Evolutionary conservation across 2,113 vertebrate species (phyloP).

Genomic region (Toxostoma redivivum): DNA sequence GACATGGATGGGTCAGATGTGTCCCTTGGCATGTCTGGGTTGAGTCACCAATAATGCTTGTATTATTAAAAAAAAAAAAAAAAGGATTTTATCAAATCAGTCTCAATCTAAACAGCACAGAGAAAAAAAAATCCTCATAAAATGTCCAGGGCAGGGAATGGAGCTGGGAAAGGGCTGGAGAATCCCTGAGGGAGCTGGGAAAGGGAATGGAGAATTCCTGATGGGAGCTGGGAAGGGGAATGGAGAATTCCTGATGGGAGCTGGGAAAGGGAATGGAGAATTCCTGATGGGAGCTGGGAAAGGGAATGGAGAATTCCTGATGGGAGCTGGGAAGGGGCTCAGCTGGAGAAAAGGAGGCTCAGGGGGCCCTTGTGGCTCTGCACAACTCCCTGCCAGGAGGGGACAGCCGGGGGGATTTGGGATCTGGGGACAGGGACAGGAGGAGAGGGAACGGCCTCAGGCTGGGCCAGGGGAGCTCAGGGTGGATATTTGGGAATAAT

Average conservation of each 20-base stretch:
- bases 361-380: not conserved
- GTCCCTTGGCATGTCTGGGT: fast-evolving
- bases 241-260: not conserved
- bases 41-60: not conserved
- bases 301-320: not conserved
- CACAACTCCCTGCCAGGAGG: not conserved
- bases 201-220: not conserved
- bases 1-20: fast-evolving
- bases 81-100: not conserved
- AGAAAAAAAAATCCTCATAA: not conserved
- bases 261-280: not conserved
- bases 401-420: not conserved
- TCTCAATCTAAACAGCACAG: not conserved
- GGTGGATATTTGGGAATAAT: not conserved
- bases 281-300: not conserved
- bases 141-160: fast-evolving
- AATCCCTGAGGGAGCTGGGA: not conserved
- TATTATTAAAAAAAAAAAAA: no score
- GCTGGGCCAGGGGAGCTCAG: not conserved
- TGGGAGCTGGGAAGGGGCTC: not conserved
- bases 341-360: not conserved
- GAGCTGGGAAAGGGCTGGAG: not conserved
- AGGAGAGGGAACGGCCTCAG: not conserved
- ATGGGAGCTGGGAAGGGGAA: not conserved
- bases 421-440: not conserved